Base-by-base conservation (phyloP, 2,888 invertebrate species). In the Smittia aterrima region DNA sequence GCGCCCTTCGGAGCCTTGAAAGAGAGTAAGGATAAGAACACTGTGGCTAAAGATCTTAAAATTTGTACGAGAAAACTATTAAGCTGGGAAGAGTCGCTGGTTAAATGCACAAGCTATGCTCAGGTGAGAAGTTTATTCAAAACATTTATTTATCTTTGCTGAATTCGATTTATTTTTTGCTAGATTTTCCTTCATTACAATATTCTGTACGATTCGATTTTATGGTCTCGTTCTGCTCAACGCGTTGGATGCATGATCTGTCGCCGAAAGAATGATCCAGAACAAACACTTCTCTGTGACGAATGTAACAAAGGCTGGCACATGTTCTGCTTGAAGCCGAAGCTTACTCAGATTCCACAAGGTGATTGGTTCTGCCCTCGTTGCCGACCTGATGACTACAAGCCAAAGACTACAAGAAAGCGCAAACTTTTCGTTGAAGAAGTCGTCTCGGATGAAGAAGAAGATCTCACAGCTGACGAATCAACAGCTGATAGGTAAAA, bases 261-360 rank as follows among this genome's bases (percentile, higher is more conserved):
- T 81, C 85, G 93, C 6, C 86, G 92, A 64, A 90, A 91, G 79
- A 89, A 90, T 0, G 94, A 96, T 81, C 92, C 93, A 0, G 95
- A 97, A 77, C 92, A 92, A 79, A 95, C 98, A 93, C 84, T 98
- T 76, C 86, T 98, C 7, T 98, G 98, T 80, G 96, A 97, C 80
- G 90, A 89, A 1, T 98, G 98, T 81, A 95, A 98, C 80, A 90
- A 91, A 79, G 97, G 97, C 62, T 93, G 96, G 79, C 98, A 98
- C 83, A 86, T 96, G 80, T 96, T 95, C 83, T 98, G 98, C 81
- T 87, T 97, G 77, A 96, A 95, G 82, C 97, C 98, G 2, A 92
- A 92, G 82, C 86, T 97, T 75, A 89, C 87, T 79, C 93, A 88
- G 82, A 90, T 96, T 76, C 96, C 96, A 1, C 86, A 89, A 77